Conservation (phyloP, 2,888 invertebrate genomes). For the Nebria salina region DNA sequence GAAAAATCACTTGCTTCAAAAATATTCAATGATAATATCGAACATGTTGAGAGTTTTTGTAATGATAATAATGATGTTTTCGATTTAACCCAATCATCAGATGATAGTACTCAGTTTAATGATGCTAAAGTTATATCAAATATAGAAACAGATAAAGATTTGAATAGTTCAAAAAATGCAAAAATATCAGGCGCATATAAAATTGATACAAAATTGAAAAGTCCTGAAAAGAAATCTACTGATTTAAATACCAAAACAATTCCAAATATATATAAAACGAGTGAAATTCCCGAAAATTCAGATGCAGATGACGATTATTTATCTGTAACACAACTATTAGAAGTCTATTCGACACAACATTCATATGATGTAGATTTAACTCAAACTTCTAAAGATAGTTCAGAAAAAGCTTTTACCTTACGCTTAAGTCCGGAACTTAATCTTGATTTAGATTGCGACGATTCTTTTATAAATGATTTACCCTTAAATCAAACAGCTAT, state of each 20-base stretch:
- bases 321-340: neutral
- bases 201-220: too few relatives aligned
- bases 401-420: neutral
- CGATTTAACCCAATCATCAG: slow-evolving; percentile 30
- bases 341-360: neutral
- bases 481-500: neutral
- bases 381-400: neutral
- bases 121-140: neutral
- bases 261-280: too few relatives aligned
- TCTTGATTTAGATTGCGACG: slow-evolving; percentile 13
- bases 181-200: too few relatives aligned
- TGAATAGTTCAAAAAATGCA: neutral
- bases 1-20: neutral
- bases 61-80: slow-evolving; percentile 45
- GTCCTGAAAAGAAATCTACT: too few relatives aligned
- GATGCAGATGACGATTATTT: slow-evolving; percentile 51
- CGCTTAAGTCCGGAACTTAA: slow-evolving; percentile 2
- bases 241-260: too few relatives aligned
- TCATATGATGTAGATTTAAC: neutral
- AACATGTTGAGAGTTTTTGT: slow-evolving; percentile 54
- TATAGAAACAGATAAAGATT: slow-evolving; percentile 17
- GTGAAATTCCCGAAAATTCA: neutral
- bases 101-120: slow-evolving; percentile 23
- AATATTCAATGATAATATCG: slow-evolving; percentile 49
- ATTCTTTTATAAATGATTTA: slow-evolving; percentile 20